Base-by-base conservation (phyloP, 2,888 invertebrate genomes). In the Macaria liturata region DNA sequence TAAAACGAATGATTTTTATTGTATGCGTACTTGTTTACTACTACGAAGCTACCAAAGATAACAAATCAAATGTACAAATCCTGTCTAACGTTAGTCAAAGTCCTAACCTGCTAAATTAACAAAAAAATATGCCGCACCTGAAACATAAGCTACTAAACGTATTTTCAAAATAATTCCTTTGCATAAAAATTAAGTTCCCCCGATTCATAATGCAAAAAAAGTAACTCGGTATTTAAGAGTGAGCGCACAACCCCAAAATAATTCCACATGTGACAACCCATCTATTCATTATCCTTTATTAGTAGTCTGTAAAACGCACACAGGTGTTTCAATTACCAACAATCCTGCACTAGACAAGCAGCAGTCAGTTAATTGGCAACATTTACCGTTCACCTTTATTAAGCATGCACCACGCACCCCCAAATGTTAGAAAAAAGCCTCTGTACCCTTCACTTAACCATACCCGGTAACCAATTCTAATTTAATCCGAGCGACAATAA, bases 401-500 rank as follows among this genome's bases (percentile, higher is more conserved):
- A 69, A 70, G 68, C 67, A 61, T 71, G 64, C 62, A 68, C 66
- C 67, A 66, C 68, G 66, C 58, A 49, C 67, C 70, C 64, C 61
- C 7, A 52, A 70, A 71, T 66, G 66, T 74, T 71, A 54, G 71
- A 70, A 68, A 76, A 75, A 73, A 60, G 59, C 62, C 46, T 48
- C 61, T 57, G 54, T 57, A 65, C 65, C 66, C 65, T 67, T 67
- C 62, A 62, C 61, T 62, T 56, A 54, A 58, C 60, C 66, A 62
- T 44, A 59, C 54, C 44, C 48, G 44, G 42, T 68, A 72, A 74
- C 70, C 67, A 63, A 74, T 72, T 74, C 71, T 71, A 76, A 78
- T 77, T 71, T 72, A 57, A 51, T 57, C 43, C 42, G 1, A 5
- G 20, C 47, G 31, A 9, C 62, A 70, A 65, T 69, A 69, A 64